A percentile compares a stretch with the other conserved stretches of the same genome.
These are phyloP conservation scores for Syngnathus acus DNA, from an alignment of 2,797 vertebrate species.

Conservation along the genomic window DNA sequence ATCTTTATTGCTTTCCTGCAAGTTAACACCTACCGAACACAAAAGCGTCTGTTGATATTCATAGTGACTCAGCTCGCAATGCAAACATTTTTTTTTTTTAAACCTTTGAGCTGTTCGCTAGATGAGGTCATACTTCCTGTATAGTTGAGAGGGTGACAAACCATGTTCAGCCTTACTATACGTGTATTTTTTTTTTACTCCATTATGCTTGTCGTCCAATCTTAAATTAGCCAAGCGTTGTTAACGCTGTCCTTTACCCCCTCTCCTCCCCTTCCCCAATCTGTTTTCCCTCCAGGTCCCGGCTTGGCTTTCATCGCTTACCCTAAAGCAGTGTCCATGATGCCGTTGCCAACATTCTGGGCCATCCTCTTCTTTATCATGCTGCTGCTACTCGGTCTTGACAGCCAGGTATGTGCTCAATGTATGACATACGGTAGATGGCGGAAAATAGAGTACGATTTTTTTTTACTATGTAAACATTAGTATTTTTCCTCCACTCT, in stretches of 20 bases:
- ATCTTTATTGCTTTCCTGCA: conserved; percentile 12
- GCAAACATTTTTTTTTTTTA: neutral
- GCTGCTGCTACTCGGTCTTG: conserved; percentile 97
- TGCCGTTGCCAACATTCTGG: conserved; percentile 97
- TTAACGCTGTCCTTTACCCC: conserved; percentile 53
- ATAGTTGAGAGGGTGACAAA: conserved; percentile 6
- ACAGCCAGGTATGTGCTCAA: conserved; percentile 86
- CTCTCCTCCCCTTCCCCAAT: conserved; percentile 56
- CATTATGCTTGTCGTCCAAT: conserved; percentile 29
- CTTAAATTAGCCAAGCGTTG: conserved; percentile 33
- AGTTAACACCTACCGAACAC: conserved; percentile 7
- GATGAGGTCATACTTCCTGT: conserved; percentile 9
- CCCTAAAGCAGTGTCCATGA: conserved; percentile 98
- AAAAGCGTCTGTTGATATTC: neutral
- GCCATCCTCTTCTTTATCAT: conserved; percentile 98
- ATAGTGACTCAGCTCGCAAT: neutral
- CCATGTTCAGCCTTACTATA: conserved; percentile 6
- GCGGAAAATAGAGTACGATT: no score
- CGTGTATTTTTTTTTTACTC: conserved; percentile 7
- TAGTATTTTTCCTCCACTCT: no score
- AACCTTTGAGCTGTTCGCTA: conserved; percentile 5
- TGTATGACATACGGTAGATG: neutral
- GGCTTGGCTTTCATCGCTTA: conserved; percentile 98
- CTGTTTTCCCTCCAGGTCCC: conserved; percentile 77
- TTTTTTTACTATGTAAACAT: no score